A percentile compares a stretch with the other conserved stretches of the same genome.
Conservation (phyloP, 2,113 vertebrate species). For the Heterochromis multidens region DNA sequence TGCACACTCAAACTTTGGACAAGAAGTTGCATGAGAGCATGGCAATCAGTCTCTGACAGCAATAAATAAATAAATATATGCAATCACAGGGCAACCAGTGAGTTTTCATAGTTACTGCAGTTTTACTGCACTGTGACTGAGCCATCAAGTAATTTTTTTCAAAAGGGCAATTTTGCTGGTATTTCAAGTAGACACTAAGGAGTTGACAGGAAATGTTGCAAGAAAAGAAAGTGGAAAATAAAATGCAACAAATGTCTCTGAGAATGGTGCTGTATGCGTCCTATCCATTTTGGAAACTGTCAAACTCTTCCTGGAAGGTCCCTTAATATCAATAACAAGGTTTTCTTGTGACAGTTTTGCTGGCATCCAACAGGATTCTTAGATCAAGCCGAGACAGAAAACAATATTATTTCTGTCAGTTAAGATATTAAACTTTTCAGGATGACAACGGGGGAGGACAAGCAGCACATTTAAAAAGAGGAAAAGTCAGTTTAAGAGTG, state of each 20-base stretch:
- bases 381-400: neutral
- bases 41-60: too few species aligned
- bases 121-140: neutral
- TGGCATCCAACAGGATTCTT: neutral
- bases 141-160: neutral
- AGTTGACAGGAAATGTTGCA: neutral
- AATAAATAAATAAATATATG: neutral
- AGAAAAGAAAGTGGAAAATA: neutral
- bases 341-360: neutral
- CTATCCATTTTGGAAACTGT: neutral
- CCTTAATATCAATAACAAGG: neutral
- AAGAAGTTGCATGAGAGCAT: neutral
- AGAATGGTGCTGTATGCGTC: accelerated
- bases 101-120: neutral
- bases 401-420: neutral
- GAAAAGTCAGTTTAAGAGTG: neutral
- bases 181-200: neutral
- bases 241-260: neutral
- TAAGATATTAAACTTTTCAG: neutral
- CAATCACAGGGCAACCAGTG: neutral
- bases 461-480: neutral
- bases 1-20: neutral
- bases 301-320: neutral
- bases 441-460: neutral
- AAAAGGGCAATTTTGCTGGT: neutral